Evolutionary conservation across 2,113 vertebrate species (phyloP), one percentile per base, ranked within the genome.

Genomic region (Suricata suricatta): DNA sequence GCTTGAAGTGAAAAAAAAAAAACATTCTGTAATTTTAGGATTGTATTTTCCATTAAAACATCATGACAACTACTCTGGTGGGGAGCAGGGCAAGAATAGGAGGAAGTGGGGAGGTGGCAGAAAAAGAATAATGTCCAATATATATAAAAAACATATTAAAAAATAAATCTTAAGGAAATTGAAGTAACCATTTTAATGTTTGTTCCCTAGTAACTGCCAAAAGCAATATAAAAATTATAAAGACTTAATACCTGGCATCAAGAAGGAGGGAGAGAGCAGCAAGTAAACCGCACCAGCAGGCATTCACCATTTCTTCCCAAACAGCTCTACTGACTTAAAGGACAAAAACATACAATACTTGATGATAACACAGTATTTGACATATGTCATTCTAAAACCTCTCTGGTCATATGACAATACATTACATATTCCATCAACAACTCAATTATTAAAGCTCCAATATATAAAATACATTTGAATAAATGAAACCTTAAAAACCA

Each of bases 231-330:
- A 60, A 98, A 86, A 25, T 95, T 3, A 84, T 41, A 72, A 96
- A 98, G 74, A 97, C 3, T 38, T 89, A 94, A 97, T 99, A 99
- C 99, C 99, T 99, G 98, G 99, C 99, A 91, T 99, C 99, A 52
- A 99, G 99, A 64, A 99, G 99, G 29, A 99, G 99, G 10, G 99
- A 99, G 1, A 99, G 99, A 23, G 99, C 99, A 97, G 99, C 99
- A 57, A 99, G 99, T 5, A 99, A 99, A 64, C 99, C 99, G 98
- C 99, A 99, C 99, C 99, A 99, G 93, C 99, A 99, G 6, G 99
- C 99, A 13, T 99, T 99, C 90, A 99, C 99, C 99, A 99, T 99
- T 98, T 99, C 99, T 98, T 99, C 99, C 99, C 99, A 99, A 80
- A 99, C 99, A 96, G 99, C 98, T 98, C 99, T 99, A 88, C 98